phyloP scores from a whole-genome alignment of 2,113 vertebrate genomes.

The Paratilapia polleni region DNA sequence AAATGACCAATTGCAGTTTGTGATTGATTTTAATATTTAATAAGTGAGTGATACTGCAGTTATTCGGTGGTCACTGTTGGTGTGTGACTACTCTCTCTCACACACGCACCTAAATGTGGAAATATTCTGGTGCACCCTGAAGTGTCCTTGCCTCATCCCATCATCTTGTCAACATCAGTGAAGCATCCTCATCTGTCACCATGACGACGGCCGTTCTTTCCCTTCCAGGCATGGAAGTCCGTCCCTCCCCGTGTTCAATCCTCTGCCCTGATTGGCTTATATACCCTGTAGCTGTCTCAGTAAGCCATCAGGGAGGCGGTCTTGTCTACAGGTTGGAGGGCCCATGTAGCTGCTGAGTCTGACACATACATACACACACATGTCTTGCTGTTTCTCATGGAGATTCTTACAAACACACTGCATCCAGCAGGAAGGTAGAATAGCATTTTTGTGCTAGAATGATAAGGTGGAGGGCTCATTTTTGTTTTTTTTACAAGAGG shows the following conservation, averaged over 20 bases:
- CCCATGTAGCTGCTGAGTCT: conserved; percentile 57
- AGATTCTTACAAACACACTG: conserved; percentile 7
- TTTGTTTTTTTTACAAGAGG: neutral
- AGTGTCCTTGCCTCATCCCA: conserved; percentile 64
- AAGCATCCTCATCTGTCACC: conserved; percentile 74
- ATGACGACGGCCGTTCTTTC: conserved; percentile 64
- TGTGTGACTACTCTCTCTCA: conserved; percentile 1
- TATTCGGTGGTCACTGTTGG: neutral
- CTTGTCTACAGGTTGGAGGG: conserved; percentile 61
- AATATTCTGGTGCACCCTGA: conserved; percentile 50
- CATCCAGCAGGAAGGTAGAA: conserved; percentile 36
- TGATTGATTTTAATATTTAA: neutral
- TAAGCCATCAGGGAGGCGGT: conserved; percentile 34
- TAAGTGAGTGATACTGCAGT: neutral
- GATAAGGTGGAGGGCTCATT: conserved; percentile 11
- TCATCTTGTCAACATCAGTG: conserved; percentile 68
- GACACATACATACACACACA: conserved; percentile 44
- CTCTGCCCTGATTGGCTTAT: conserved; percentile 62
- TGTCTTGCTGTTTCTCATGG: conserved; percentile 22
- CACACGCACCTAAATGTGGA: conserved; percentile 16
- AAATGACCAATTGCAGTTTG: conserved; percentile 3
- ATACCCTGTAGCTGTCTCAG: conserved; percentile 51
- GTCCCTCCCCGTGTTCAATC: conserved; percentile 53
- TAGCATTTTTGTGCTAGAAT: conserved; percentile 13
- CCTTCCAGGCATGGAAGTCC: conserved; percentile 46